Conservation (phyloP, 1,140 invertebrate species). For the Agrilus planipennis region DNA sequence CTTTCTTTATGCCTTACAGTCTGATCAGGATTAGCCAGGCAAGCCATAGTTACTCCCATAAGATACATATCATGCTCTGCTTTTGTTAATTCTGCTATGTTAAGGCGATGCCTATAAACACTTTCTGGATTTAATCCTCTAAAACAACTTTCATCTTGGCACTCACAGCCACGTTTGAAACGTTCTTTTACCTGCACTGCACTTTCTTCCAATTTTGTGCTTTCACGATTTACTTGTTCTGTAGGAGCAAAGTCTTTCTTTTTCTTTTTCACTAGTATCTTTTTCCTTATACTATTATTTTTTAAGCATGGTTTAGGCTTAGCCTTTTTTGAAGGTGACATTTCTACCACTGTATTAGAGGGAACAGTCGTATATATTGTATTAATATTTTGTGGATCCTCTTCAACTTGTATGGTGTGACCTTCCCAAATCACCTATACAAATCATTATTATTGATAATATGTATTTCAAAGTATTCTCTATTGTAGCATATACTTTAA, state of each 20-base stretch:
- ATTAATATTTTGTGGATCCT: slow-evolving; percentile 27
- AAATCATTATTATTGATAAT: not conserved
- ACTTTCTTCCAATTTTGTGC: slow-evolving; percentile 45
- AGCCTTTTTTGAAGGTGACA: slow-evolving; percentile 12
- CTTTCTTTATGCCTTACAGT: slow-evolving; percentile 60
- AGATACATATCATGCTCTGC: slow-evolving; percentile 63
- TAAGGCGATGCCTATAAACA: slow-evolving; percentile 61
- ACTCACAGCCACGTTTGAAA: slow-evolving; percentile 60
- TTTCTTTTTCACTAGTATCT: slow-evolving; percentile 29
- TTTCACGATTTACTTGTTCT: slow-evolving; percentile 30
- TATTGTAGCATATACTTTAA: not conserved
- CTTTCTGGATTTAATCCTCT: slow-evolving; percentile 55
- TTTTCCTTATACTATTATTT: slow-evolving; percentile 18
- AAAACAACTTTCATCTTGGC: slow-evolving; percentile 63
- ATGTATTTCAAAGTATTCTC: not conserved
- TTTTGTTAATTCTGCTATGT: slow-evolving; percentile 66
- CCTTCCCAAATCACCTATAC: slow-evolving; percentile 48
- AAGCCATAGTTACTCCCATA: slow-evolving; percentile 71
- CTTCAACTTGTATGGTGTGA: slow-evolving; percentile 44
- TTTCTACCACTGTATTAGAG: slow-evolving; percentile 12
- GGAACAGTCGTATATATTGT: slow-evolving; percentile 22
- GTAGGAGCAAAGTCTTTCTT: slow-evolving; percentile 38
- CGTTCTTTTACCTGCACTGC: slow-evolving; percentile 51
- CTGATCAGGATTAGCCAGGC: slow-evolving; percentile 58
- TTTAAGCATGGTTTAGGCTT: slow-evolving; percentile 22